Evolutionary conservation across 2,113 vertebrate species (phyloP), one percentile per base, ranked within the genome.

Genomic region (Bostrychus sinensis): DNA sequence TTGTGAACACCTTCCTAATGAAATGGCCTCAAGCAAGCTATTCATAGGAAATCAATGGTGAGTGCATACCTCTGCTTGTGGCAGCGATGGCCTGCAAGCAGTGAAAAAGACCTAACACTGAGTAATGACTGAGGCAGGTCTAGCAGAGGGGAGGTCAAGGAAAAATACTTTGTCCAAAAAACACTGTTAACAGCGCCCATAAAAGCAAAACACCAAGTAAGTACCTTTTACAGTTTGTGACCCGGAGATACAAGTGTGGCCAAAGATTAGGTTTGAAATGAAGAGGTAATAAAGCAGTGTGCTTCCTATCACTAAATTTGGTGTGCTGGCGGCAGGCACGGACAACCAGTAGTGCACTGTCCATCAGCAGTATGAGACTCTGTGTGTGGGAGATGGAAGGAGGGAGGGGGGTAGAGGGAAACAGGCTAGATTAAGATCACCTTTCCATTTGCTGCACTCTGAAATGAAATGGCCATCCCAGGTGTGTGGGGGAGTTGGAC

Each of bases 401-500:
- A 38, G 59, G 54, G 48, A 25, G 72, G 53, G 48, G 54, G 45
- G 39, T 57, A 60, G 62, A 84, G 80, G 43, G 76, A 83, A 80
- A 74, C 77, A 73, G 84, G 72, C 73, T 65, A 90, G 88, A 92
- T 91, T 89, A 90, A 88, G 87, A 91, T 91, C 82, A 86, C 86
- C 88, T 90, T 93, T 91, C 88, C 87, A 87, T 92, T 90, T 89
- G 86, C 87, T 81, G 79, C 76, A 79, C 81, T 87, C 76, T 82
- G 77, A 86, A 91, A 88, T 91, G 86, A 89, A 91, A 89, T 89
- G 73, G 87, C 79, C 86, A 89, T 90, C 85, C 86, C 90, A 92
- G 90, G 88, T 91, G 91, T 90, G 86, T 76, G 87, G 76, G 79
- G 83, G 85, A 74, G 77, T 66, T 26, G 42, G 70, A 76, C 59